phyloP scores from a whole-genome alignment of 2,888 invertebrate species.

The Tetanocera ferruginea region DNA sequence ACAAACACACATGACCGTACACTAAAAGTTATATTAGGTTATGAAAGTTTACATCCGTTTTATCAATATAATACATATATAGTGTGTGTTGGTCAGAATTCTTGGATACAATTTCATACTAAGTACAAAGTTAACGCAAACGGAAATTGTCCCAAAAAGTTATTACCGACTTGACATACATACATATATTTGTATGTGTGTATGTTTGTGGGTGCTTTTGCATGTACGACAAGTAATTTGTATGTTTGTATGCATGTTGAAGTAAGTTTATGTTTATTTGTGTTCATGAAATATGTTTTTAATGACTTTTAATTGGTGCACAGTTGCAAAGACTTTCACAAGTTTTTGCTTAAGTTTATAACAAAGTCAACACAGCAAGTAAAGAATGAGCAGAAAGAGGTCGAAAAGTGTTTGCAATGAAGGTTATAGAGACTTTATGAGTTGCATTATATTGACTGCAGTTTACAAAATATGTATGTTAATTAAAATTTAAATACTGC shows the following conservation, averaged over 20 bases:
- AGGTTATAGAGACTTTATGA: no score
- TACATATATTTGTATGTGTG: not conserved
- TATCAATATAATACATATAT: conserved; percentile 2
- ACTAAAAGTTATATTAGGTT: conserved; percentile 24
- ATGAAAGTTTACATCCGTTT: conserved; percentile 27
- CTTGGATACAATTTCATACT: conserved; percentile 1
- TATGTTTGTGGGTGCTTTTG: not conserved
- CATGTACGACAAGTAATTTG: conserved; percentile 37
- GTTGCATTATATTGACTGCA: no score
- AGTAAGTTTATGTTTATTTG: no score
- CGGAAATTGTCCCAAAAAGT: conserved; percentile 11
- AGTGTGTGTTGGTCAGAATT: not conserved
- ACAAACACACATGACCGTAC: no score
- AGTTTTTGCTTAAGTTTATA: not conserved
- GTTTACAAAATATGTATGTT: no score
- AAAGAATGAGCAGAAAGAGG: no score
- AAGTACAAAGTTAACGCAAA: conserved; percentile 2
- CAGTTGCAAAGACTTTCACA: not conserved
- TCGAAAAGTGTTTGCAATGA: no score
- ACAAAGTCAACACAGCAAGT: not conserved
- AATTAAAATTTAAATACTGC: no score
- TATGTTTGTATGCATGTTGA: conserved; percentile 9
- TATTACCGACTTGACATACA: conserved; percentile 38
- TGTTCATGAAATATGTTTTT: conserved; percentile 5
- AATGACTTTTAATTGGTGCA: conserved; percentile 39